A percentile compares a stretch with the other conserved stretches of the same genome.
Evolutionary conservation across 2,113 vertebrate genomes (phyloP).

Genomic region (Okapia johnstoni): DNA sequence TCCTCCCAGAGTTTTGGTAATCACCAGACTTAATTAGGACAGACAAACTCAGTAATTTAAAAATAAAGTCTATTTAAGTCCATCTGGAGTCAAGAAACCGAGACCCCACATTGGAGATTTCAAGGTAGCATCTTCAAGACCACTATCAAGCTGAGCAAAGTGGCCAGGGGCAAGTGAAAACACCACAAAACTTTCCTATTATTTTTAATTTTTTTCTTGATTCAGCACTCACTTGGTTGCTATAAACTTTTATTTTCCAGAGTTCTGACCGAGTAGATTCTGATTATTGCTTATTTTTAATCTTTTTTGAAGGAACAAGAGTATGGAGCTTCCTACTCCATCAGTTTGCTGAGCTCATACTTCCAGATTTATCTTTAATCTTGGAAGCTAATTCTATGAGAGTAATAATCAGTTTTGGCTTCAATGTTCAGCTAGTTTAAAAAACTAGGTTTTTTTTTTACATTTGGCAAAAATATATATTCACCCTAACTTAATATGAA

Average conservation of each 20-base stretch:
- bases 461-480: background rate
- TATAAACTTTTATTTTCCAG: background rate
- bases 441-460: background rate
- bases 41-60: background rate
- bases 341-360: background rate
- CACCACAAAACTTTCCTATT: background rate
- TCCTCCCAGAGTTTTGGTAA: background rate
- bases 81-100: background rate
- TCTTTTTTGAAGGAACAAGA: background rate
- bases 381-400: background rate
- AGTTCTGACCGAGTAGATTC: background rate
- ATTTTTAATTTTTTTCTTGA: background rate
- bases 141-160: background rate
- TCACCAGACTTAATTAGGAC: background rate
- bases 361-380: background rate
- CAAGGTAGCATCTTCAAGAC: background rate
- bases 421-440: background rate
- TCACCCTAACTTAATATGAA: background rate
- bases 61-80: background rate
- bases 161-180: background rate
- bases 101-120: background rate
- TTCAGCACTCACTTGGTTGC: background rate
- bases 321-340: background rate
- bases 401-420: background rate
- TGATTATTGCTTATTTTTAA: background rate